phyloP scores from a whole-genome alignment of 2,888 invertebrate genomes.

The Latrodectus elegans region DNA sequence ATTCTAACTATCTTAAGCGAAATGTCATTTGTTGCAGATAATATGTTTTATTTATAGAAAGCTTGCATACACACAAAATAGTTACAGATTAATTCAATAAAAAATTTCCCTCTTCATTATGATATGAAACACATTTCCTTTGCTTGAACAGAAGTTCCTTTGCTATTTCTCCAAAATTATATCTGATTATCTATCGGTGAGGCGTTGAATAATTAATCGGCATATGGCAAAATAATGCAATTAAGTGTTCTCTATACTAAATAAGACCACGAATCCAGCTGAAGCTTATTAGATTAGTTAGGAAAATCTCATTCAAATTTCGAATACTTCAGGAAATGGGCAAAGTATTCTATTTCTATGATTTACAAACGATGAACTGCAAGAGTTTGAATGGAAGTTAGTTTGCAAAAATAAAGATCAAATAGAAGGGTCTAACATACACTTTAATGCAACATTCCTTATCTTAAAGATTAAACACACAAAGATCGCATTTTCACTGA shows the following conservation, averaged over 20 bases:
- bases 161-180: conserved; percentile 10
- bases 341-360: conserved; percentile 17
- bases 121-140: conserved; percentile 14
- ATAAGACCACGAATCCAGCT: conserved; percentile 12
- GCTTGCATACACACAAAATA: no score
- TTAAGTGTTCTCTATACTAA: conserved; percentile 12
- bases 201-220: conserved; percentile 36
- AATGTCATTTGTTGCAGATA: no score
- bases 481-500: no score
- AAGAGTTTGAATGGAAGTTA: background rate
- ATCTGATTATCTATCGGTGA: conserved; percentile 17
- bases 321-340: background rate
- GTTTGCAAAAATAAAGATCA: background rate
- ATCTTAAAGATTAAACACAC: no score
- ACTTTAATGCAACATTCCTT: no score
- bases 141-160: background rate
- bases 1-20: no score
- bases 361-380: background rate
- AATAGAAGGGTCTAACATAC: no score
- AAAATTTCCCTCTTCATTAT: conserved; percentile 5
- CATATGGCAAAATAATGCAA: conserved; percentile 28
- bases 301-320: conserved; percentile 29
- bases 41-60: no score
- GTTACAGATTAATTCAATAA: no score
- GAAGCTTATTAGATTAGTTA: conserved; percentile 26